Evolutionary conservation across 2,888 invertebrate species (phyloP).

Genomic region (Pristionchus arcanus): DNA sequence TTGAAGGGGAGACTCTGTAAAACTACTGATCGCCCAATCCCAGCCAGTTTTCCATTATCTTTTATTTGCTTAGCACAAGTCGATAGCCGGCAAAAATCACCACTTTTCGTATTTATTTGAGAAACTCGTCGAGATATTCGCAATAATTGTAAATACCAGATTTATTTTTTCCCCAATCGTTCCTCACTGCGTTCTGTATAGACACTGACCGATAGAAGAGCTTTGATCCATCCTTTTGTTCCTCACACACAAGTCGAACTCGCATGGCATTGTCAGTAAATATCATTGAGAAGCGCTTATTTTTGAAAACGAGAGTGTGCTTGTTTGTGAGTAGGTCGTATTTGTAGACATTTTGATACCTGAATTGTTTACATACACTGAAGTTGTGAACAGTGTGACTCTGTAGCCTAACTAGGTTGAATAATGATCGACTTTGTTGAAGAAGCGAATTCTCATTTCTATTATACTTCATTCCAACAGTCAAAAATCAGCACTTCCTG

Average conservation of each 20-base stretch:
- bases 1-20: no score
- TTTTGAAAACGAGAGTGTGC: slow-evolving; percentile 65
- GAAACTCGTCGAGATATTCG: no score
- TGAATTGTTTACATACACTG: not conserved
- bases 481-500: no score
- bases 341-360: slow-evolving; percentile 75
- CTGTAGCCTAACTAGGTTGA: no score
- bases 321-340: slow-evolving; percentile 73
- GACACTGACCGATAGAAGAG: slow-evolving; percentile 61
- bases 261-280: slow-evolving; percentile 72
- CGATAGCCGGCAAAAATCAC: no score
- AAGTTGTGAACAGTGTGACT: not conserved
- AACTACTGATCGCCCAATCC: no score
- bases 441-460: no score
- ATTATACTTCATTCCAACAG: not conserved
- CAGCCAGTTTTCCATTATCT: no score
- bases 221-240: slow-evolving; percentile 69
- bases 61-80: no score
- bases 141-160: not conserved
- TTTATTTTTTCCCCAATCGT: not conserved
- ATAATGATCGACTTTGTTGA: no score
- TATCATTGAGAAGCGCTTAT: slow-evolving; percentile 72
- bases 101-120: no score
- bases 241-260: slow-evolving; percentile 72
- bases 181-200: not conserved